Percentiles rank a stretch among this genome's conserved stretches.
Evolutionary conservation across 2,797 vertebrate species (phyloP).

Genomic region (Antennarius maculatus): DNA sequence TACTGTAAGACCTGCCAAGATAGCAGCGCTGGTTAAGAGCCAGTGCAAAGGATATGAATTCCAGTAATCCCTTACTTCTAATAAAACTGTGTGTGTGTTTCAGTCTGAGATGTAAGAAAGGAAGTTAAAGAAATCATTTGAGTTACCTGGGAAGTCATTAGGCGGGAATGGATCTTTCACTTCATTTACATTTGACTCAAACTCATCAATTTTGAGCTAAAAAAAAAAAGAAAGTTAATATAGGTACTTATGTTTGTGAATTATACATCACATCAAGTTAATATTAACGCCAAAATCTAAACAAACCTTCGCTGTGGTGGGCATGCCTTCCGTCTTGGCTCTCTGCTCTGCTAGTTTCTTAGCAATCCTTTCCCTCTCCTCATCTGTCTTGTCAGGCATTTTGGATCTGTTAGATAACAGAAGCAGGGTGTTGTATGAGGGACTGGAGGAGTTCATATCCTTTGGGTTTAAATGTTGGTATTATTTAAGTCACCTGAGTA

Average conservation of each 20-base stretch:
- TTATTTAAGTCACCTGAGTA: slow-evolving; percentile 80
- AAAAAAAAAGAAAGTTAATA: slow-evolving; percentile 10
- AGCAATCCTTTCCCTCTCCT: slow-evolving; percentile 87
- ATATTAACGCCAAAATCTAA: slow-evolving; percentile 16
- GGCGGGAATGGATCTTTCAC: slow-evolving; percentile 98
- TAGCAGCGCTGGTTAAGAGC: slow-evolving; percentile 34
- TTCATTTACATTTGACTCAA: slow-evolving; percentile 98
- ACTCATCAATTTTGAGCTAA: slow-evolving; percentile 96
- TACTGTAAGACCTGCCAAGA: slow-evolving; percentile 52
- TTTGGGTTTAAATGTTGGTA: not conserved
- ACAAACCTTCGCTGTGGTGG: slow-evolving; percentile 94
- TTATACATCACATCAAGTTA: not conserved
- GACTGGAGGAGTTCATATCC: not conserved
- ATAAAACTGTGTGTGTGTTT: slow-evolving; percentile 7
- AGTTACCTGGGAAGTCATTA: slow-evolving; percentile 94
- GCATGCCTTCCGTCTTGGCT: slow-evolving; percentile 90
- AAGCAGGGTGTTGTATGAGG: not conserved
- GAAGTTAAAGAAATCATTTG: not conserved
- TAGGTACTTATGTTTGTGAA: not conserved
- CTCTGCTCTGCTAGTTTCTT: slow-evolving; percentile 94
- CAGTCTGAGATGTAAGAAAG: not conserved
- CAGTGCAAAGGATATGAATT: slow-evolving; percentile 34
- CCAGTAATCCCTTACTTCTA: slow-evolving; percentile 10
- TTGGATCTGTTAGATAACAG: slow-evolving; percentile 77
- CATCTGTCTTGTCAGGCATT: slow-evolving; percentile 89